Evolutionary conservation across 1,140 invertebrate species (phyloP), one percentile per base, ranked within the genome.

Genomic region (Choristoneura fumiferana): DNA sequence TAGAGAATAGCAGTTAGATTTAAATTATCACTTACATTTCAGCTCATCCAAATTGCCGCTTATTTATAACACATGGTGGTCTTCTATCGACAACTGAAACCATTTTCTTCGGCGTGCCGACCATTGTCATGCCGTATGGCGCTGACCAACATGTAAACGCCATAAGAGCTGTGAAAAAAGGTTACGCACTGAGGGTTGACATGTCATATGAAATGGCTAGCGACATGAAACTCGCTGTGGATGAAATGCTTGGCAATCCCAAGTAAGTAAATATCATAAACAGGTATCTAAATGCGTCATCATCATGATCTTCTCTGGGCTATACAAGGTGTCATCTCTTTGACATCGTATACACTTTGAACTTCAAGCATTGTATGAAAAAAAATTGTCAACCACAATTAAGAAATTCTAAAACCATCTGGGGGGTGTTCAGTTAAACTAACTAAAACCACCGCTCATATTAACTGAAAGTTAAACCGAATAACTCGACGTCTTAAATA

Each of bases 31-130:
- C 17, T 55, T 14, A 39, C 8, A 40, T 54, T 70, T 65, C 57
- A 74, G 69, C 65, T 22, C 67, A 74, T 56, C 64, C 63, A 15
- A 72, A 76, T 38, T 65, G 56, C 0, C 33, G 56, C 6, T 13
- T 90, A 0, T 93, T 95, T 59, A 92, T 95, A 22, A 92, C 92
- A 0, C 94, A 95, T 62, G 92, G 92, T 4, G 94, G 94, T 12
- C 76, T 92, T n/a, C 79, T 93, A 34, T 93, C 93, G 56, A 89
- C 91, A 1, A 91, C 91, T 17, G 94, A 95, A 72, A 89, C 93
- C 0, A 84, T 94, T 29, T 91, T 93, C 71, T 90, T 92, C 60
- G 92, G 91, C 36, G 91, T 93, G 1, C 94, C 94, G 0, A 73
- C 93, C 4, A 77, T 94, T 8, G 92, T 91, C 1, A 90, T 94